Conservation (phyloP, 2,888 invertebrate genomes). For the Penaeus monodon region DNA sequence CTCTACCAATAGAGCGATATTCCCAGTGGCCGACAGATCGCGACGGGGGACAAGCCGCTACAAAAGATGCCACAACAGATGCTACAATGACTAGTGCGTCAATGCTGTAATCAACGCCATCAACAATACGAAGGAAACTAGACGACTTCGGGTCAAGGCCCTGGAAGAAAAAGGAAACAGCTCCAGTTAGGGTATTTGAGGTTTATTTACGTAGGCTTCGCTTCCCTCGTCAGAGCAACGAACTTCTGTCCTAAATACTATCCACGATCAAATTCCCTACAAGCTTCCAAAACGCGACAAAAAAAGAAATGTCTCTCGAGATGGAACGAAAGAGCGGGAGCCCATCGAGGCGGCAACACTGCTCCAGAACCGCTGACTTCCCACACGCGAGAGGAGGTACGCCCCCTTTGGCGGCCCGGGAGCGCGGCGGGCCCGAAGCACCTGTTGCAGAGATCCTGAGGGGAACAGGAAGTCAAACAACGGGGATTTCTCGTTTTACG, state of each 20-base stretch:
- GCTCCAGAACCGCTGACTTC: conserved; percentile 40
- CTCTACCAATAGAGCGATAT: neutral
- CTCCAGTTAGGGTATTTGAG: conserved; percentile 6
- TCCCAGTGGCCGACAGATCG: conserved; percentile 5
- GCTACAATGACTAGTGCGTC: conserved; percentile 29
- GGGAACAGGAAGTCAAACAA: conserved; percentile 51
- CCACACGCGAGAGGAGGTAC: conserved; percentile 22
- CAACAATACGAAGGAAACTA: conserved; percentile 31
- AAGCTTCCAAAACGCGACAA: no score
- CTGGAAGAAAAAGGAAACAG: conserved; percentile 16
- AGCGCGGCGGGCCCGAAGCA: conserved; percentile 19
- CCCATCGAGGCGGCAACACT: conserved; percentile 11
- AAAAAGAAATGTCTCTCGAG: no score
- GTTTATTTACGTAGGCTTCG: neutral
- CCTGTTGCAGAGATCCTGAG: conserved; percentile 45
- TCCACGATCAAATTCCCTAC: no score
- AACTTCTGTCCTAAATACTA: no score
- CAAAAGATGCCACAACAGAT: conserved; percentile 18
- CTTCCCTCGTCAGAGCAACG: no score
- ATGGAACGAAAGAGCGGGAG: no score
- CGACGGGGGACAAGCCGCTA: neutral
- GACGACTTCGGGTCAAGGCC: conserved; percentile 35
- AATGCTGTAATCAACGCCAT: conserved; percentile 38
- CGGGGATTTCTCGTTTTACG: conserved; percentile 44
- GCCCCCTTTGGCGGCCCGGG: conserved; percentile 14